Conservation (phyloP, 2,113 vertebrate genomes). For the Leucosticte australis region DNA sequence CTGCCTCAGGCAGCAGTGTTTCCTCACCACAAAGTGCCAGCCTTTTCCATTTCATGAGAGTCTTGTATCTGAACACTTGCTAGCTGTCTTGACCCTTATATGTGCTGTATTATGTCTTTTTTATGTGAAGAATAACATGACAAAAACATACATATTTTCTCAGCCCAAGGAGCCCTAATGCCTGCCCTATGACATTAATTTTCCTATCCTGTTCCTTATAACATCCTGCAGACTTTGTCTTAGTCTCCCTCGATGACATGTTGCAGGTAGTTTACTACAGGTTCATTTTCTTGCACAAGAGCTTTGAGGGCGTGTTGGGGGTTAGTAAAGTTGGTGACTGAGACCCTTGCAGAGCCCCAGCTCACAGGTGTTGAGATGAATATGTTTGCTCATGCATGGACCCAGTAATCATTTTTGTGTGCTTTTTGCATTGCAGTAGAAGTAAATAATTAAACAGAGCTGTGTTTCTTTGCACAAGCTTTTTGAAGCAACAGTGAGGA, state of each 20-base stretch:
- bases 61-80: neutral
- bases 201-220: neutral
- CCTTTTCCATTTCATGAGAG: neutral
- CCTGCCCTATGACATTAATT: neutral
- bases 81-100: neutral
- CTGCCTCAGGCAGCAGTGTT: neutral
- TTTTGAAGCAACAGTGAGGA: neutral
- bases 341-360: neutral
- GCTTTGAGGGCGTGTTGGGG: fast-evolving
- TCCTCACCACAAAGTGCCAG: neutral
- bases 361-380: neutral
- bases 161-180: neutral
- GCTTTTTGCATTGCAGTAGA: neutral
- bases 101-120: neutral
- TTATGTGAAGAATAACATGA: neutral
- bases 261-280: neutral
- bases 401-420: neutral
- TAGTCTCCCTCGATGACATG: neutral
- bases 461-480: neutral
- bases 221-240: neutral
- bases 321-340: neutral
- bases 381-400: fast-evolving
- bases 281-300: neutral
- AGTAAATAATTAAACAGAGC: neutral
- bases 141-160: neutral